A percentile compares a stretch with the other conserved stretches of the same genome.
Evolutionary conservation across 2,888 invertebrate genomes (phyloP).

Genomic region (Micoletzkya japonica): DNA sequence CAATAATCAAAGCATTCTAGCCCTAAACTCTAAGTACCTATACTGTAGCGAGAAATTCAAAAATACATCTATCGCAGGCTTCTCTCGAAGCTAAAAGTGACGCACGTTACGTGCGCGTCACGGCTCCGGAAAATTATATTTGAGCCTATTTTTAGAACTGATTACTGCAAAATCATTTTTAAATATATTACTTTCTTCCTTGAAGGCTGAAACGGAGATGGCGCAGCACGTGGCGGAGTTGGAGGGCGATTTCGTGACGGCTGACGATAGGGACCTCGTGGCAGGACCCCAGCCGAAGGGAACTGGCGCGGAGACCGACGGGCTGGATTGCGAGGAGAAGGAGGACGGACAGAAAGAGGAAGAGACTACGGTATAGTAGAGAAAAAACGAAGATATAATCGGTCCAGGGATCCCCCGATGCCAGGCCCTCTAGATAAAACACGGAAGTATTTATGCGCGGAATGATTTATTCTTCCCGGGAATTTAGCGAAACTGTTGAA

Average conservation of each 20-base stretch:
- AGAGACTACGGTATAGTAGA: too few species aligned
- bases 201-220: neutral
- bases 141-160: neutral
- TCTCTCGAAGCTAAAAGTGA: too few species aligned
- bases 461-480: neutral
- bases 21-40: too few species aligned
- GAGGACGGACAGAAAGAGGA: neutral
- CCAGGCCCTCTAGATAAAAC: too few species aligned
- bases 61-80: too few species aligned
- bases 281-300: constrained; percentile 12
- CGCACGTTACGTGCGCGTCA: too few species aligned
- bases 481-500: neutral
- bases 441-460: too few species aligned
- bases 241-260: constrained; percentile 9
- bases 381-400: too few species aligned
- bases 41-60: too few species aligned
- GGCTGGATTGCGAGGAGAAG: constrained; percentile 11
- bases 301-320: neutral
- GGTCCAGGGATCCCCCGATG: too few species aligned
- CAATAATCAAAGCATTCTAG: too few species aligned
- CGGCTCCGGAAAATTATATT: neutral
- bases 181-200: neutral
- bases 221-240: neutral
- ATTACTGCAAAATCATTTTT: neutral
- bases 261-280: neutral